phyloP scores from a whole-genome alignment of 1,140 invertebrate species.

The Drosophila takahashii region DNA sequence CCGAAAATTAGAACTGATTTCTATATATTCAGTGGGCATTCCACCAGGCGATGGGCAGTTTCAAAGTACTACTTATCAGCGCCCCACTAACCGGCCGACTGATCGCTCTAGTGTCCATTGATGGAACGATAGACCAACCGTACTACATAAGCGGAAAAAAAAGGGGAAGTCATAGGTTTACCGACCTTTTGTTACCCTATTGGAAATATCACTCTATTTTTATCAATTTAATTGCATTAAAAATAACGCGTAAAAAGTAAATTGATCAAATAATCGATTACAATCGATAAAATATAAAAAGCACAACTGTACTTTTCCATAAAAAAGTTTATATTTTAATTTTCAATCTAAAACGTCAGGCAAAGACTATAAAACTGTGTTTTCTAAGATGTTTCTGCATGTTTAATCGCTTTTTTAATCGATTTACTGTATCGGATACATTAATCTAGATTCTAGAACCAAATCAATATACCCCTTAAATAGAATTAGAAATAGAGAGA shows the following conservation, averaged over 20 bases:
- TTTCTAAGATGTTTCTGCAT: background rate
- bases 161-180: background rate
- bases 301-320: too few species aligned
- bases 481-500: background rate
- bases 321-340: too few species aligned
- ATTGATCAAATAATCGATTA: too few species aligned
- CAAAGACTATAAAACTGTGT: background rate
- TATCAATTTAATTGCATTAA: background rate
- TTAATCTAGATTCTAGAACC: constrained; percentile 9
- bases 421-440: background rate
- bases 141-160: constrained; percentile 7
- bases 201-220: background rate
- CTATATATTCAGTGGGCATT: constrained; percentile 13
- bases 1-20: constrained; percentile 41
- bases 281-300: too few species aligned
- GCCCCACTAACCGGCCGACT: constrained; percentile 39
- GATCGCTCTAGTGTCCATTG: constrained; percentile 29
- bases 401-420: background rate
- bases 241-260: too few species aligned
- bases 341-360: too few species aligned
- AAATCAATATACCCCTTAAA: constrained; percentile 1
- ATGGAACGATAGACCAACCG: constrained; percentile 10
- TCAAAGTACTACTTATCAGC: constrained; percentile 33
- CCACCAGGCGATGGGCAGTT: constrained; percentile 22
- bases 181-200: background rate